These are phyloP conservation scores for Manacus vitellinus DNA, from an alignment of 2,113 vertebrate genomes.

Conservation along the genomic window DNA sequence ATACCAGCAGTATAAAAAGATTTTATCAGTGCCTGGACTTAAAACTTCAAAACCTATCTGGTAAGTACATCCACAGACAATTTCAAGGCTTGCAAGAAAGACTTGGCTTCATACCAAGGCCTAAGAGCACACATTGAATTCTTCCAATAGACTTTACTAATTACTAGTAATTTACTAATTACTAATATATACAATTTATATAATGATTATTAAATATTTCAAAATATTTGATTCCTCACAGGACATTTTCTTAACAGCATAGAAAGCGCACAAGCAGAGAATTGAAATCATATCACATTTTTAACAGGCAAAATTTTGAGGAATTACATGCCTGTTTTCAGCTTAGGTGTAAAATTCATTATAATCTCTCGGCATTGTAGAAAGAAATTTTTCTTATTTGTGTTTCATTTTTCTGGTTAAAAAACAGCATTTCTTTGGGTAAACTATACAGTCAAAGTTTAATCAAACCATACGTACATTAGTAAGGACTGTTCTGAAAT, in stretches of 20 bases:
- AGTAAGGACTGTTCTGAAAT: neutral
- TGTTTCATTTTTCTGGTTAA: neutral
- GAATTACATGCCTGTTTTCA: neutral
- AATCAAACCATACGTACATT: neutral
- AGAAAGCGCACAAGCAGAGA: neutral
- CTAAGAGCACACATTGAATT: accelerated
- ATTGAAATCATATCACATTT: neutral
- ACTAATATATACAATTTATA: neutral
- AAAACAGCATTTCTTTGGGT: neutral
- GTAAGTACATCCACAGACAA: neutral
- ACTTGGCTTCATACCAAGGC: neutral
- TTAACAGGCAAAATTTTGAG: neutral
- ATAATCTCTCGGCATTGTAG: neutral
- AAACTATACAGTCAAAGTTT: neutral
- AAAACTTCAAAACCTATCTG: neutral
- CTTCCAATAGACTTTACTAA: neutral
- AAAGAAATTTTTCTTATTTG: neutral
- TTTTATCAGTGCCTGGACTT: neutral
- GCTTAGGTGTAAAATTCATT: neutral
- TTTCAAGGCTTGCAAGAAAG: neutral
- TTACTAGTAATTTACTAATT: no score
- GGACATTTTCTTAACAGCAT: neutral
- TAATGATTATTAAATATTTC: neutral
- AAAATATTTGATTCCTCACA: neutral
- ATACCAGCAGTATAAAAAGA: neutral